phyloP scores from a whole-genome alignment of 2,113 vertebrate genomes.

The Oplegnathus fasciatus region DNA sequence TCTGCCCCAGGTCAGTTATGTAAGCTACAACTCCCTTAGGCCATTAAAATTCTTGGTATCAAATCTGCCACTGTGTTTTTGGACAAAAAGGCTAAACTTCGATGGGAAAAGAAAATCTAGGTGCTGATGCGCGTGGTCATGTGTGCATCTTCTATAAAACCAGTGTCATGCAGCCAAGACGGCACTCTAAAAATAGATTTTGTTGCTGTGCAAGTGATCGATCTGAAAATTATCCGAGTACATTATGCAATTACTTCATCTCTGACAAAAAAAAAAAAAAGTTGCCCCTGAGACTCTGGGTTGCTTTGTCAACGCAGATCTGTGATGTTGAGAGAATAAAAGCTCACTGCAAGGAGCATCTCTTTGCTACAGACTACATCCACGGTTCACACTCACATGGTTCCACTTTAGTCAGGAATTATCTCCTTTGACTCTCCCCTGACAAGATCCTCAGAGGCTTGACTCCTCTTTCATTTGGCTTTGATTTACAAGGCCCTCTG shows the following conservation, averaged over 20 bases:
- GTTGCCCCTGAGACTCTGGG: background rate
- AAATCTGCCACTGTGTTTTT: background rate
- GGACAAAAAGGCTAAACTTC: background rate
- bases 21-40: background rate
- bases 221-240: background rate
- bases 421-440: constrained; percentile 67
- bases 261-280: background rate
- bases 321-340: constrained; percentile 18
- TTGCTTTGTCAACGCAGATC: constrained; percentile 30
- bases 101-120: background rate
- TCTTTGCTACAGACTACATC: constrained; percentile 33
- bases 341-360: constrained; percentile 21
- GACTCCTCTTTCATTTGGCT: constrained; percentile 74
- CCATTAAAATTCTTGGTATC: background rate
- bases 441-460: constrained; percentile 59
- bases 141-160: background rate
- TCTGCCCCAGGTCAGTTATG: background rate
- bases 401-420: constrained; percentile 77
- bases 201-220: background rate
- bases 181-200: background rate
- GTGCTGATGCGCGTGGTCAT: background rate
- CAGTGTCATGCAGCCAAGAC: background rate
- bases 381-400: constrained; percentile 64
- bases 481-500: constrained; percentile 67
- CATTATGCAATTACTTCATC: background rate